Conservation (phyloP, 2,113 vertebrate genomes). For the Hypanus sabinus region DNA sequence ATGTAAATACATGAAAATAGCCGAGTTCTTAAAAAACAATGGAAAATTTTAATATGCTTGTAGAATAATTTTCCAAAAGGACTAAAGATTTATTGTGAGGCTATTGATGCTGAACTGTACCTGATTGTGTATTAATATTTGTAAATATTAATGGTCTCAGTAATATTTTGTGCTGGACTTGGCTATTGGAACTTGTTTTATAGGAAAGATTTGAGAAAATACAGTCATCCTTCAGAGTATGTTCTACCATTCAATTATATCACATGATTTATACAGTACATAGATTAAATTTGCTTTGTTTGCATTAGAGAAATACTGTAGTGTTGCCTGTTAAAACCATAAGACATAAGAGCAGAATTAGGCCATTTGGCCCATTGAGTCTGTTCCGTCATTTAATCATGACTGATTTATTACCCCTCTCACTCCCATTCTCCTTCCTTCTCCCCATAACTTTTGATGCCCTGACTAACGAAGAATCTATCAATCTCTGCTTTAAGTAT, state of each 20-base stretch:
- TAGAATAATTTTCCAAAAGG: not conserved
- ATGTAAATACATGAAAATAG: too few species aligned
- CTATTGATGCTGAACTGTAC: not conserved
- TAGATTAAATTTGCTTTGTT: not conserved
- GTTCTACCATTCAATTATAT: not conserved
- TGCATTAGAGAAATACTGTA: not conserved
- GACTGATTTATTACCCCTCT: too few species aligned
- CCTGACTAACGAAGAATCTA: too few species aligned
- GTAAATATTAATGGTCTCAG: not conserved
- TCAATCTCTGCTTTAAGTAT: too few species aligned
- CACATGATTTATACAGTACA: not conserved
- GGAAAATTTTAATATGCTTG: not conserved
- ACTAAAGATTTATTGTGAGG: not conserved
- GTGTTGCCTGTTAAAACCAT: too few species aligned
- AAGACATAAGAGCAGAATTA: too few species aligned
- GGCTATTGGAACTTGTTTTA: not conserved
- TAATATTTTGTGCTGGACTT: not conserved
- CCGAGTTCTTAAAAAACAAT: too few species aligned
- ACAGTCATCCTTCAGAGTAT: not conserved
- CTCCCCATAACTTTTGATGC: too few species aligned
- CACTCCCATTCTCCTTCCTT: too few species aligned
- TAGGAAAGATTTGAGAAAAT: not conserved
- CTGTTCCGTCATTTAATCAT: too few species aligned
- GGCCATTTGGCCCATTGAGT: too few species aligned
- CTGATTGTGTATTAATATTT: not conserved